Evolutionary conservation across 1,140 invertebrate genomes (phyloP), one percentile per base, ranked within the genome.

Genomic region (Heliconius himera): DNA sequence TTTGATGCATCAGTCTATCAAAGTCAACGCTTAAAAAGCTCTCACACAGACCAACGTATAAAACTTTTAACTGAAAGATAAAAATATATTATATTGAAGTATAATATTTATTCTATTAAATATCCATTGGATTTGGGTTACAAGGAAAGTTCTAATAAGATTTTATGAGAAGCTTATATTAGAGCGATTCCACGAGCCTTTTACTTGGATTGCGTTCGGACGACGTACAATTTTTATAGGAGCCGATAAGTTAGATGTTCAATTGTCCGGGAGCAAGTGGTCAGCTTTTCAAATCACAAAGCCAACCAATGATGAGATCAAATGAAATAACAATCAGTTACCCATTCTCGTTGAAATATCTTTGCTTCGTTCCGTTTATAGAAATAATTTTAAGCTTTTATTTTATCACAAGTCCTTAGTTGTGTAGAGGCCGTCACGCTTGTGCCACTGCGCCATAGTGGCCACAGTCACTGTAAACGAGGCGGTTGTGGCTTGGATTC

Each of bases 251-350:
- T 92, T 89, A 84, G 81, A 82, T 73, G 85, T 87, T 88, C 90
- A 91, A 93, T 93, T 91, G 90, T 90, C 87, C 86, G 91, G 90
- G 91, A 91, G 84, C 83, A 89, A 91, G 83, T 87, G 79, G 76
- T 77, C 60, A 66, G 79, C 75, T 77, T 71, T 80, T 77, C 56
- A 77, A 81, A 77, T 54, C 70, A 71, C 36, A 56, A 71, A 74
- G 73, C 70, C 74, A 70, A 70, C 71, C 79, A 80, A 80, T 73
- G 60, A 77, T 80, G 71, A 74, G 70, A 80, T 73, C 70, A 76
- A 75, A 74, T 73, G 73, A 77, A 73, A 77, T 80, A 77, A 80
- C 76, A 73, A 79, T 51, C 51, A 76, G 66, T 70, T 70, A 51
- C 66, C 36, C 20, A 66, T 66, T 66, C 60, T 66, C 11, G 9